phyloP scores from a whole-genome alignment of 2,797 vertebrate species.

The Bucorvus abyssinicus region DNA sequence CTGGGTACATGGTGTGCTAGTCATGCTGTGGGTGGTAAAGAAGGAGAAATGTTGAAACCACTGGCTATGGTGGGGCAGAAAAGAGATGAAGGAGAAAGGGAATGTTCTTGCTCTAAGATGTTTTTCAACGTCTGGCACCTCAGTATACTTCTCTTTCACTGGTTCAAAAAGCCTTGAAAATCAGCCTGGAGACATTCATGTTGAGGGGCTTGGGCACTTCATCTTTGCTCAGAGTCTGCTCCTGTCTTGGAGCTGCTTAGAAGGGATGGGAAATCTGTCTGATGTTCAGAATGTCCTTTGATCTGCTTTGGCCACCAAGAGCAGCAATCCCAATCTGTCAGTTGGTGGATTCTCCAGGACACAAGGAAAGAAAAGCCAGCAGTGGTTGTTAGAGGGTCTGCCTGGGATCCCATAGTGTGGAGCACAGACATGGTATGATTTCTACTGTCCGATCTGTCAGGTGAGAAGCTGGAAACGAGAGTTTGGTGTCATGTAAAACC shows the following conservation, averaged over 20 bases:
- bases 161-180: not conserved
- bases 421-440: accelerated
- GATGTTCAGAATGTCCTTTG: not conserved
- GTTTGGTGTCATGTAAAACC: not conserved
- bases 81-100: not conserved
- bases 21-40: not conserved
- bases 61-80: not conserved
- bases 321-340: not conserved
- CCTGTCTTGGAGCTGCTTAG: not conserved
- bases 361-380: not conserved
- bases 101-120: not conserved
- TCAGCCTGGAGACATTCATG: not conserved
- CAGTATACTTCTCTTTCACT: not conserved
- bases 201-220: not conserved
- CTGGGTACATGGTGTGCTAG: not conserved
- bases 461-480: not conserved
- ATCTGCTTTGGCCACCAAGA: not conserved
- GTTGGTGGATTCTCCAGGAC: not conserved
- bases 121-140: not conserved
- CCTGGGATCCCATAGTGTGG: accelerated
- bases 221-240: not conserved
- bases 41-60: not conserved
- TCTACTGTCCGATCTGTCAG: not conserved
- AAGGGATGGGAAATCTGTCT: not conserved
- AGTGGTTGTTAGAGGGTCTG: not conserved